phyloP scores from a whole-genome alignment of 2,888 invertebrate species.

The Pollenia griseotomentosa region DNA sequence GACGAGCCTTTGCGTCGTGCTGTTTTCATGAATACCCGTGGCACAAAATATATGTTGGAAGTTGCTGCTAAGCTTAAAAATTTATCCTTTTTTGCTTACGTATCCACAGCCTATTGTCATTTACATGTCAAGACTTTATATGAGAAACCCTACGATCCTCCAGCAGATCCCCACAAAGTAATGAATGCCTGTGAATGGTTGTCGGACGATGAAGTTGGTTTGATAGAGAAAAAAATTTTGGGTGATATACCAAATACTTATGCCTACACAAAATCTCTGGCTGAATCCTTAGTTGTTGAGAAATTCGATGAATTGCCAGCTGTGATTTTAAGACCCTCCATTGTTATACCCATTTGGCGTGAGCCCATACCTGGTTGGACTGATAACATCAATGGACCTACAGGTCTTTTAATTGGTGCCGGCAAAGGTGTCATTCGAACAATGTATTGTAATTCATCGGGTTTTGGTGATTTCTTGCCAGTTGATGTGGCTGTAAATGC shows the following conservation, averaged over 20 bases:
- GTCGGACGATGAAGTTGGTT: slow-evolving; percentile 88
- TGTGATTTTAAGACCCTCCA: slow-evolving; percentile 93
- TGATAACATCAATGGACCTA: slow-evolving; percentile 97
- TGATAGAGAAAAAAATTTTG: slow-evolving; percentile 88
- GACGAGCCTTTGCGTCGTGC: slow-evolving; percentile 96
- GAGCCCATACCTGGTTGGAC: slow-evolving; percentile 96
- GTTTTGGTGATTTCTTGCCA: slow-evolving; percentile 92
- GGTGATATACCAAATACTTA: slow-evolving; percentile 95
- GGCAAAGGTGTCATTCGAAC: slow-evolving; percentile 95
- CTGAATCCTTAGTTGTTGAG: slow-evolving; percentile 93
- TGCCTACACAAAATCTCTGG: slow-evolving; percentile 95
- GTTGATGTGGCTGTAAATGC: slow-evolving; percentile 93
- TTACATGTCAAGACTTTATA: slow-evolving; percentile 91
- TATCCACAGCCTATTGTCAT: slow-evolving; percentile 97
- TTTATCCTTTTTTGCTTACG: slow-evolving; percentile 88
- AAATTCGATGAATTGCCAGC: slow-evolving; percentile 91
- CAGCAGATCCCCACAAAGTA: slow-evolving; percentile 90
- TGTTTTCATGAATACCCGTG: slow-evolving; percentile 95
- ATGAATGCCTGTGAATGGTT: slow-evolving; percentile 92
- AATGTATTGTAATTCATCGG: slow-evolving; percentile 92
- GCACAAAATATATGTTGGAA: slow-evolving; percentile 94
- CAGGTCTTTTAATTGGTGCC: slow-evolving; percentile 91
- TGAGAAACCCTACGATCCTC: slow-evolving; percentile 94
- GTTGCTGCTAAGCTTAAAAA: slow-evolving; percentile 91
- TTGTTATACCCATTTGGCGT: slow-evolving; percentile 94